Base-by-base conservation (phyloP, 2,113 vertebrate species). In the Amblyornis subalaris region DNA sequence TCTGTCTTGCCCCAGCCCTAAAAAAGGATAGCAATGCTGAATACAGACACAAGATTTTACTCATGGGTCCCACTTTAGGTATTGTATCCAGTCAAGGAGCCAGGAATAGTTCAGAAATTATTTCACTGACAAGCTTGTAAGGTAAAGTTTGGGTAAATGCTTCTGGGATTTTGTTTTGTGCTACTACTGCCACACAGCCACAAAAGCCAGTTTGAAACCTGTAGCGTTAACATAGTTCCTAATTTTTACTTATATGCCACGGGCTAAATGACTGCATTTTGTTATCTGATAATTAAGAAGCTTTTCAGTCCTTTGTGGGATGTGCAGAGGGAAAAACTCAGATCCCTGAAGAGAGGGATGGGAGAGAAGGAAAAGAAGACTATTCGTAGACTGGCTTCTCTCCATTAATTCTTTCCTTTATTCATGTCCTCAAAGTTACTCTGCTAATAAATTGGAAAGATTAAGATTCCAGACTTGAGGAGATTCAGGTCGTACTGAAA, bases 361-460 rank as follows among this genome's bases (percentile, higher is more conserved):
- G 23, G 9, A 54, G 10, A 69, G 22, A 69, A 47, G n/a, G 24
- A 64, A 91, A 73, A 77, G 11, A 75, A 7, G 48, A 45, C 14
- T 65, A 10, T 60, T 88, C 29, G 57, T 85, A 79, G 69, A 60
- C 44, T 81, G 29, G 33, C 55, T 84, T 83, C 15, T 74, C 26
- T 87, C 26, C 8, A 3, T 64, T 88, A 54, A 51, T 53, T 84
- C 1, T 55, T 66, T 61, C 7, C 21, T 93, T 75, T 76, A 29
- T 69, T 79, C 31, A 48, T 72, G 40, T 69, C 16, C 48, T 64
- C 25, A 89, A 40, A 93, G 12, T 42, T 69, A 53, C 22, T 62
- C 29, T 77, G 23, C 35, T 86, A 93, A 72, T 72, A 78, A 71
- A 67, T 55, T 75, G 31, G 33, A 84, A 90, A 83, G 24, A 74